These are phyloP conservation scores for Nematostella vectensis DNA, from an alignment of 92 coral and sea anemone species.

Conservation along the genomic window DNA sequence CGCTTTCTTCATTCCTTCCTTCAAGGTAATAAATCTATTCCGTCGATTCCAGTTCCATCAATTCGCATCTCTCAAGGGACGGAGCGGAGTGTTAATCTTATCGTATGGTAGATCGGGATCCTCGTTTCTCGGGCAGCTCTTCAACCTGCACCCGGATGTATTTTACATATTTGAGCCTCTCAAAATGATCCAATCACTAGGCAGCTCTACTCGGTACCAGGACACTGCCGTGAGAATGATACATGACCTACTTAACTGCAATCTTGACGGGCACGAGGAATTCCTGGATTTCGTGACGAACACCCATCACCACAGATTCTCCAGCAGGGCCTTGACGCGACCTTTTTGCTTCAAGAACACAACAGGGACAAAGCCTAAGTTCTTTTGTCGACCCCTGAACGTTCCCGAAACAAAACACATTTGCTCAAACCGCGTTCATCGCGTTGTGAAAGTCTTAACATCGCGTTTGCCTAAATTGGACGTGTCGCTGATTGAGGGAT, in stretches of 20 bases:
- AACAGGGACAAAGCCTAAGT: slow-evolving; percentile 4
- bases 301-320: slow-evolving; percentile 63
- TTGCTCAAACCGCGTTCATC: slow-evolving; percentile 39
- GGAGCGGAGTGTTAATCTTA: slow-evolving; percentile 45
- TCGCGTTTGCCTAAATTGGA: slow-evolving; percentile 47
- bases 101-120: slow-evolving; percentile 89
- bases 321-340: slow-evolving; percentile 59
- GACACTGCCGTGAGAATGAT: slow-evolving; percentile 37
- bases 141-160: slow-evolving; percentile 67
- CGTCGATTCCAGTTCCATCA: background rate
- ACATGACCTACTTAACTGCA: slow-evolving; percentile 54
- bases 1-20: background rate
- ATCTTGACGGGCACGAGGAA: slow-evolving; percentile 57
- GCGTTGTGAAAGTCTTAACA: slow-evolving; percentile 49
- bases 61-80: background rate
- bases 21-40: background rate
- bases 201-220: slow-evolving; percentile 45
- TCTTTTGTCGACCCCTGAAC: slow-evolving; percentile 42
- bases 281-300: slow-evolving; percentile 54
- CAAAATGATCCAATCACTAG: slow-evolving; percentile 35
- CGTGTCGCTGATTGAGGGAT: slow-evolving; percentile 16
- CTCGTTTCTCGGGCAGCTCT: slow-evolving; percentile 78
- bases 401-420: slow-evolving; percentile 37
- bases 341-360: slow-evolving; percentile 29
- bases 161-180: slow-evolving; percentile 84